Evolutionary conservation across 2,113 vertebrate genomes (phyloP).

Genomic region (Mola mola): DNA sequence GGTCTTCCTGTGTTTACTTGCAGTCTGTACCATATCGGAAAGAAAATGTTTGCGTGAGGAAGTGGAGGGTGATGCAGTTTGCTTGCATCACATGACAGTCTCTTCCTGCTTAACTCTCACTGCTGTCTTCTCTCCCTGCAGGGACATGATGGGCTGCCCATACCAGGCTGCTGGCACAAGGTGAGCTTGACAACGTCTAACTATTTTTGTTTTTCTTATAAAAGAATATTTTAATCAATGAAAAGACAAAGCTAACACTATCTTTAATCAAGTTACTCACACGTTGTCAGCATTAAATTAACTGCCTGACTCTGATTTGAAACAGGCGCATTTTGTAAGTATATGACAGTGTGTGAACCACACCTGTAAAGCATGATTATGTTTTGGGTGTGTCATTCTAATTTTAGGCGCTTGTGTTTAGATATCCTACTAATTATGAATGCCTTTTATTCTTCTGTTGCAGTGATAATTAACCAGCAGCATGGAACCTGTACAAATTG

Average conservation of each 20-base stretch:
- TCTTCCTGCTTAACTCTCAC: not conserved
- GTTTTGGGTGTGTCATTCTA: no score
- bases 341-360: constrained; percentile 25
- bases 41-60: no score
- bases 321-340: constrained; percentile 72
- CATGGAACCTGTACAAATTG: constrained; percentile 89
- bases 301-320: constrained; percentile 61
- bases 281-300: constrained; percentile 18
- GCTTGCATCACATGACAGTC: not conserved
- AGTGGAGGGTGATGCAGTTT: no score
- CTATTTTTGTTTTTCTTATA: not conserved
- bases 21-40: no score
- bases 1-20: no score
- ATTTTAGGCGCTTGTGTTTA: constrained; percentile 13
- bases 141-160: constrained; percentile 93
- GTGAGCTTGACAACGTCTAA: constrained; percentile 66
- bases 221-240: no score
- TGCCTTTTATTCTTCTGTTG: constrained; percentile 76
- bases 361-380: not conserved
- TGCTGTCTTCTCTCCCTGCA: constrained; percentile 69
- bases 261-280: constrained; percentile 7
- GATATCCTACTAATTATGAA: constrained; percentile 35
- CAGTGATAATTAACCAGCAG: constrained; percentile 90
- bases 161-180: constrained; percentile 98
- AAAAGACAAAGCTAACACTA: constrained; percentile 11